Base-by-base conservation (phyloP, 2,113 vertebrate genomes). In the Crypturellus undulatus region DNA sequence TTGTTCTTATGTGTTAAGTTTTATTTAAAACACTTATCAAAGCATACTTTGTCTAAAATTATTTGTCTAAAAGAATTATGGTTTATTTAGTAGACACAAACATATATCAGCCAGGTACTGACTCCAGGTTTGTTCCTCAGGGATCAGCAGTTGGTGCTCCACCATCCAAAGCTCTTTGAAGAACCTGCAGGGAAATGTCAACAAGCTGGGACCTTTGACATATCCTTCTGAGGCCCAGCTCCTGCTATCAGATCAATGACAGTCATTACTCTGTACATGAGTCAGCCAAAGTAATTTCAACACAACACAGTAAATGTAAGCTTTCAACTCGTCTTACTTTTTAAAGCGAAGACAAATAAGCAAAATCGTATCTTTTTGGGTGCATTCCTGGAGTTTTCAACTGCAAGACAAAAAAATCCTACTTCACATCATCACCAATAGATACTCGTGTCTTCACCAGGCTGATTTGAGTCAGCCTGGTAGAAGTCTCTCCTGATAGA, bases 41-140 rank as follows among this genome's bases (percentile, higher is more conserved):
- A 65, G 32, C 32, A n/a, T 36, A 40, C 52, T 54, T 52, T 72
- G 40, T 40, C 25, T 58, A 7, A 58, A 25, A 58, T 49, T 49
- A 67, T 65, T 12, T 52, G 22, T 64, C 28, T 72, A 40, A 81
- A 59, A 56, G 68, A 34, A 87, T 81, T 82, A 88, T 82, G 51
- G 5, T 84, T 94, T 93, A 87, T 83, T 62, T 71, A 80, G 60
- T 79, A 72, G 80, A 91, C 40, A 78, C 28, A 56, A 68, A 75
- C 54, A 40, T 16, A 0, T 38, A 71, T 54, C 40, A 43, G 8
- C 10, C 25, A 67, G 68, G 8, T 24, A 38, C 67, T 56, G 9
- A 59, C 12, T 90, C 82, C 21, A 73, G 21, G 38, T 42, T 58
- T 78, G 9, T 3, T 73, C 36, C 64, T 92, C 13, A 69, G 69